phyloP scores from a whole-genome alignment of 1,140 invertebrate genomes.

The Lasaia peninsularis region DNA sequence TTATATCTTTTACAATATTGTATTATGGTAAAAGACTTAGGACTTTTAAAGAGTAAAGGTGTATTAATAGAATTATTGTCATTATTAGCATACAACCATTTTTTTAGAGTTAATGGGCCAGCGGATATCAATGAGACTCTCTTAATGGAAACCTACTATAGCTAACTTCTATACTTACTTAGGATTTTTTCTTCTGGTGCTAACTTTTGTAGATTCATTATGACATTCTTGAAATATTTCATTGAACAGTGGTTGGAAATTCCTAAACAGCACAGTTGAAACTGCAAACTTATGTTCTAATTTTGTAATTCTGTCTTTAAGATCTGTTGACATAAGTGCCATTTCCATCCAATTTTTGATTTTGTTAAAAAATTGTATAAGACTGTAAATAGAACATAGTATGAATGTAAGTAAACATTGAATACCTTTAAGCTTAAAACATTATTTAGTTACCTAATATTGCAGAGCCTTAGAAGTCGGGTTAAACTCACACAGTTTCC shows the following conservation, averaged over 20 bases:
- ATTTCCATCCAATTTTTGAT: slow-evolving; percentile 98
- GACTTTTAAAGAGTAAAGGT: no score
- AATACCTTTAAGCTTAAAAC: background rate
- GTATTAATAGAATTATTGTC: no score
- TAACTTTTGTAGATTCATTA: slow-evolving; percentile 77
- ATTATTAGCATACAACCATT: no score
- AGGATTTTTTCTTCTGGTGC: slow-evolving; percentile 85
- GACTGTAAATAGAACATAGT: slow-evolving; percentile 37
- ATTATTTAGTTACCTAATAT: slow-evolving; percentile 84
- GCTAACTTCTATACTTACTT: slow-evolving; percentile 54
- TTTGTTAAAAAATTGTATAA: slow-evolving; percentile 97
- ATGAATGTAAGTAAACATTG: background rate
- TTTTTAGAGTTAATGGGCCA: no score
- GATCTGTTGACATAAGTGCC: slow-evolving; percentile 91
- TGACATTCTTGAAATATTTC: slow-evolving; percentile 87
- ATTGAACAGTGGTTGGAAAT: slow-evolving; percentile 93
- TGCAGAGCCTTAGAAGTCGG: slow-evolving; percentile 90
- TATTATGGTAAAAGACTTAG: no score
- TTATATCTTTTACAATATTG: no score
- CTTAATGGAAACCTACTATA: no score
- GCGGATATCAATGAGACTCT: no score
- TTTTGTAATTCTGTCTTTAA: slow-evolving; percentile 90
- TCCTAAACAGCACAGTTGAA: slow-evolving; percentile 95
- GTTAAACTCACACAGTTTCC: slow-evolving; percentile 96
- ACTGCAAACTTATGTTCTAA: slow-evolving; percentile 96